Base-by-base conservation (phyloP, 1,140 invertebrate genomes). In the Chironomus striatipennis region DNA sequence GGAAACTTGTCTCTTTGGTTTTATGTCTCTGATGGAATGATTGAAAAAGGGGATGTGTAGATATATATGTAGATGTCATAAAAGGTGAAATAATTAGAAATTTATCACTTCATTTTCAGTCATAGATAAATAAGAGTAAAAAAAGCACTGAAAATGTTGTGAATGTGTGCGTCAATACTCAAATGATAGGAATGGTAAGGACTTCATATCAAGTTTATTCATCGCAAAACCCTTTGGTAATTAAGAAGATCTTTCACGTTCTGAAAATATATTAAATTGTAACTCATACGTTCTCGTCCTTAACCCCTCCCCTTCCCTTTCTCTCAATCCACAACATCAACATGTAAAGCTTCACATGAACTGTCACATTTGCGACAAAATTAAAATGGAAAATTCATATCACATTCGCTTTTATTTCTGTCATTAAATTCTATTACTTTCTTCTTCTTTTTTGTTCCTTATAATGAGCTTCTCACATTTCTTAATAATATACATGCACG, bases 371-470 rank as follows among this genome's bases (percentile, higher is more conserved):
- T 20, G 65, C 65, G 20, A 70, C 65, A 20, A 18, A 18, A 70
- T 70, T 70, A 20, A 70, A 70, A 70, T 70, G 65, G 47, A 70
- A 70, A 70, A 70, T 70, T 70, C 65, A 70, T 70, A 70, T 70
- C 65, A 70, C 65, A 70, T 70, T 70, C 17, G 65, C 20, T 70
- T 70, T 70, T 70, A 70, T 70, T 70, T 70, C 47, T 70, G 65
- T 21, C 65, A 70, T 70, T 70, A 70, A 70, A 70, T 70, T 70
- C 65, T 70, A 70, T 70, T 21, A 70, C 65, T 70, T 70, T 67
- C 18, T 67, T 8, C 64, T 67, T 70, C 65, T 70, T 70, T 70
- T 18, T 67, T 20, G 9, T 57, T 57, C n/a, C 47, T 57, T 57
- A 12, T 70, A 70, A 70, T 10, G 47, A 57, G 47, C 47, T n/a